Base-by-base conservation (phyloP, 2,888 invertebrate genomes). In the Agrotis puta region DNA sequence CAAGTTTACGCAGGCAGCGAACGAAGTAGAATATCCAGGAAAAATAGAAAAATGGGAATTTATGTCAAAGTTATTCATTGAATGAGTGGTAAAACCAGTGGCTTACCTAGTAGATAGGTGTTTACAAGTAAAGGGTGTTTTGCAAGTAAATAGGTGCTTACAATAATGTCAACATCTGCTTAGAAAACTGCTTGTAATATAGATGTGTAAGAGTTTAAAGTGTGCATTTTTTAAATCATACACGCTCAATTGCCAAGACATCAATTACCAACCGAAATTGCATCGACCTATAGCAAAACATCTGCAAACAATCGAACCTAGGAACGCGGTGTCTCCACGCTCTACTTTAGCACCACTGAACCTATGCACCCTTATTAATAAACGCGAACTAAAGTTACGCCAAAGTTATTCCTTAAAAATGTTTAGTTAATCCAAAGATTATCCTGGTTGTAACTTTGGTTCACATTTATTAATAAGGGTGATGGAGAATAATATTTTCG, bases 41-140 rank as follows among this genome's bases (percentile, higher is more conserved):
- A 84, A 82, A 67, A 70, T 54, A 18, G 51, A 18, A 64, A 70
- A 70, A 80, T 43, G 77, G 67, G 82, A 58, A 71, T 68, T 84
- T 54, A 66, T 66, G 67, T 65, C 56, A 47, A 61, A 53, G 53
- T 58, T 54, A 59, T 61, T 69, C 50, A 68, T 48, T 64, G 43
- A 47, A 47, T 61, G 13, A 27, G 20, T n/a, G 84, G 81, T 71
- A 76, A 84, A 81, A 71, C 81, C 81, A 61, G 20, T 67, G 64
- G 57, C 56, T 59, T n/a, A 39, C 39, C 9, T 9, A 48, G 43
- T 18, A 33, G n/a, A 18, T 27, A 27, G 57, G n/a, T n/a, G n/a
- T n/a, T n/a, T n/a, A n/a, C n/a, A n/a, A n/a, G n/a, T n/a, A n/a
- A n/a, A n/a, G n/a, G 62, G 57, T 63, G 54, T 71, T 81, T 61